Conservation (phyloP, 2,797 vertebrate genomes). For the Pachyuromys duprasi region DNA sequence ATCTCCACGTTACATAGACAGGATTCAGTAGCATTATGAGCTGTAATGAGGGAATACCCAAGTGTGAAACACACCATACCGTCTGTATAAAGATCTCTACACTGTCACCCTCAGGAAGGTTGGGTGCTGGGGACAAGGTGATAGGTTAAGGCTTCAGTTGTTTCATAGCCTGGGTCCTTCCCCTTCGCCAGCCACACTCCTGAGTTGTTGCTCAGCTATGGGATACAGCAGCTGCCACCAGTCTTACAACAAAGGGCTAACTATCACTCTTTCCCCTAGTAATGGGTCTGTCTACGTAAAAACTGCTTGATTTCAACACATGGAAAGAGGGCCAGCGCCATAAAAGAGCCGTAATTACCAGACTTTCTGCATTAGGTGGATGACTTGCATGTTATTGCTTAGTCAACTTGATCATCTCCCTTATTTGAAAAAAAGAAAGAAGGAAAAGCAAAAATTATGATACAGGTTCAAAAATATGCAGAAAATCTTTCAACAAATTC, state of each 20-base stretch:
- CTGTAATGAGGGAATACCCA: not conserved
- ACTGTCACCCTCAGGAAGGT: not conserved
- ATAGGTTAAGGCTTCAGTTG: not conserved
- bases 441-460: slow-evolving; percentile 39
- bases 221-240: not conserved
- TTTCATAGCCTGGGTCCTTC: not conserved
- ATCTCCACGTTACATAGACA: not conserved
- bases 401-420: slow-evolving; percentile 25
- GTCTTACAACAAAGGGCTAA: not conserved
- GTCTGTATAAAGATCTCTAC: not conserved
- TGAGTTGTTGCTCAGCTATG: not conserved
- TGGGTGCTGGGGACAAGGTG: not conserved
- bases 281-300: not conserved
- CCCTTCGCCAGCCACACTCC: not conserved
- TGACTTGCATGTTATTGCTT: not conserved
- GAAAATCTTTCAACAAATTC: slow-evolving; percentile 44
- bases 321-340: not conserved
- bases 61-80: not conserved
- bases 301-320: not conserved
- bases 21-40: not conserved
- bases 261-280: not conserved
- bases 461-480: slow-evolving; percentile 9
- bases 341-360: not conserved
- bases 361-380: not conserved
- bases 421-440: slow-evolving; percentile 47